These are phyloP conservation scores for Hypsopygia costalis DNA, from an alignment of 2,888 invertebrate genomes.

Conservation along the genomic window DNA sequence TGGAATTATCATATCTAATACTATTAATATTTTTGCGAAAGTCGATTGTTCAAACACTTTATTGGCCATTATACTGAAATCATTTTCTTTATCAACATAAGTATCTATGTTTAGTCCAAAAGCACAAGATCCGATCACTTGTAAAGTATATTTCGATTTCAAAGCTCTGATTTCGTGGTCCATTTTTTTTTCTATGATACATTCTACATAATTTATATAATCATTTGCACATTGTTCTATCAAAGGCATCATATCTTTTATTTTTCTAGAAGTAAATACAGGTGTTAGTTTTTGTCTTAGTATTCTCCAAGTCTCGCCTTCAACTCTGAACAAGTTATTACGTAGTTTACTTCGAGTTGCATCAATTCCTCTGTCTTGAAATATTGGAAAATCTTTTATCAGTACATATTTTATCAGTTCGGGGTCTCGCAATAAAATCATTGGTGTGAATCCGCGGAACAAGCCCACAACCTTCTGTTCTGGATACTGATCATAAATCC, in stretches of 20 bases:
- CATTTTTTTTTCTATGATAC: constrained; percentile 30
- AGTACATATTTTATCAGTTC: constrained; percentile 35
- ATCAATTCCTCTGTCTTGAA: constrained; percentile 30
- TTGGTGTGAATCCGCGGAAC: constrained; percentile 27
- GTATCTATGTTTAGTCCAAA: constrained; percentile 37
- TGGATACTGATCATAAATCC: neutral
- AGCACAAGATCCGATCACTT: too few relatives aligned
- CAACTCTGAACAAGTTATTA: constrained; percentile 31
- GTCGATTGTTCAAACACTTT: constrained; percentile 20
- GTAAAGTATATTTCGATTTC: too few relatives aligned
- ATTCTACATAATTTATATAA: constrained; percentile 42
- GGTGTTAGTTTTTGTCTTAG: too few relatives aligned
- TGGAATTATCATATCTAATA: constrained; percentile 26
- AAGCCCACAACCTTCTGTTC: constrained; percentile 34
- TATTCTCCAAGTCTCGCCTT: too few relatives aligned
- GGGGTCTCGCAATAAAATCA: constrained; percentile 27
- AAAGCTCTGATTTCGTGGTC: constrained; percentile 33
- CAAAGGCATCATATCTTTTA: too few relatives aligned
- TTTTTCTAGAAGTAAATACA: too few relatives aligned
- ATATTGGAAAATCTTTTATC: constrained; percentile 31
- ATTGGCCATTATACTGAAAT: too few relatives aligned
- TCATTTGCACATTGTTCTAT: too few relatives aligned
- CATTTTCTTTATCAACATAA: constrained; percentile 29
- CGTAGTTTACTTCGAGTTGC: too few relatives aligned
- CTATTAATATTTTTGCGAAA: constrained; percentile 6